These are phyloP conservation scores for Acrobeloides nanus DNA, from an alignment of 2,888 invertebrate species.

Conservation along the genomic window DNA sequence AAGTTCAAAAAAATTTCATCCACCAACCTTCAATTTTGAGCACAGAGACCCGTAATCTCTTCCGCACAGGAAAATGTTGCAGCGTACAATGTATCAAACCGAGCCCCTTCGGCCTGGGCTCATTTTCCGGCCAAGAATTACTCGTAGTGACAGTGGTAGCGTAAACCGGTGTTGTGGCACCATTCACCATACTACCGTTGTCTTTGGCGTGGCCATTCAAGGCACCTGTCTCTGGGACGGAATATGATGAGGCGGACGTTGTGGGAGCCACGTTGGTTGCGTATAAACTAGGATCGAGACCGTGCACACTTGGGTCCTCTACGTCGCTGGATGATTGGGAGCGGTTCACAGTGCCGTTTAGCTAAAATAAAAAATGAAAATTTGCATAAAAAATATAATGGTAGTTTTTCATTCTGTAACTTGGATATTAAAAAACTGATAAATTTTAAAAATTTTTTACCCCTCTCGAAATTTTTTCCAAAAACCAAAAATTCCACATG, in stretches of 20 bases:
- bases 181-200: slow-evolving; percentile 4
- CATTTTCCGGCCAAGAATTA: slow-evolving; percentile 21
- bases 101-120: slow-evolving; percentile 41
- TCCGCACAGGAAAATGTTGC: slow-evolving; percentile 55
- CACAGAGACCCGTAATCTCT: slow-evolving; percentile 54
- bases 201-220: not conserved
- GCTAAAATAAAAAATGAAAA: slow-evolving; percentile 28
- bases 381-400: not conserved
- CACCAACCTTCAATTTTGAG: slow-evolving; percentile 39
- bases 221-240: slow-evolving; percentile 1
- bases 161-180: slow-evolving; percentile 6
- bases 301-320: slow-evolving; percentile 37
- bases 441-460: too few species aligned
- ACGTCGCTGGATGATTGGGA: slow-evolving; percentile 19
- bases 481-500: too few species aligned
- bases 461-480: too few species aligned
- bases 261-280: slow-evolving; percentile 5
- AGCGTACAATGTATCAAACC: slow-evolving; percentile 54
- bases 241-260: not conserved
- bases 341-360: slow-evolving; percentile 19
- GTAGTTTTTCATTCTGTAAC: too few species aligned
- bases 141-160: slow-evolving; percentile 4
- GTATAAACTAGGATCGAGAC: slow-evolving; percentile 44
- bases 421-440: too few species aligned
- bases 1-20: slow-evolving; percentile 2